Evolutionary conservation across 2,888 invertebrate species (phyloP), one percentile per base, ranked within the genome.

Genomic region (Chaitophorus viminalis): DNA sequence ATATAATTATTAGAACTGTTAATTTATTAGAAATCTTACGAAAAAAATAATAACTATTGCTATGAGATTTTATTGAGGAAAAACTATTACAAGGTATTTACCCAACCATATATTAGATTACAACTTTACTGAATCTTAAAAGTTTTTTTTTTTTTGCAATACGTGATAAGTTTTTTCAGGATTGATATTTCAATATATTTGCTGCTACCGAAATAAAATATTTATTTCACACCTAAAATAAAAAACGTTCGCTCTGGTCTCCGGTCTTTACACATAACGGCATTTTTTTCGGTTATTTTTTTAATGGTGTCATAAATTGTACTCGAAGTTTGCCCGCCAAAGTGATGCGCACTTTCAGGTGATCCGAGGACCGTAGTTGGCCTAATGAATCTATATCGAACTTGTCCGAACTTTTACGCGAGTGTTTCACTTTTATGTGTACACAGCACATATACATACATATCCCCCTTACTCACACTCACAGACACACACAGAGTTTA

Each of bases 371-470:
- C 29, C 21, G 31, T n/a, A n/a, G n/a, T 46, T 65, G 36, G 29
- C 25, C 70, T 82, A 82, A 82, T 72, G 82, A 82, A 82, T 81
- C 54, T 11, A 6, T 6, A 6, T 6, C n/a, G 52, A 25, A n/a
- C 46, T 46, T 46, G 5, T 46, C 14, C n/a, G 52, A 25, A n/a
- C 46, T 46, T 46, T 46, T 46, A 46, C 46, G 46, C 11, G 46
- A 46, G 81, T n/a, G n/a, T 70, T 81, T 81, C 68, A 70, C 70
- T 72, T 82, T 82, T 82, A 82, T 31, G 29, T 77, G 11, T 29
- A 52, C 21, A 46, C 46, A 36, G n/a, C 39, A 14, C 74, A 39
- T 29, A 29, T 46, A 33, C 21, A n/a, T 5, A 25, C 11, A 6
- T 25, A 25, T 21, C n/a, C n/a, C n/a, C n/a, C n/a, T n/a, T n/a